phyloP scores from a whole-genome alignment of 2,797 vertebrate species.

The Strix occidentalis region DNA sequence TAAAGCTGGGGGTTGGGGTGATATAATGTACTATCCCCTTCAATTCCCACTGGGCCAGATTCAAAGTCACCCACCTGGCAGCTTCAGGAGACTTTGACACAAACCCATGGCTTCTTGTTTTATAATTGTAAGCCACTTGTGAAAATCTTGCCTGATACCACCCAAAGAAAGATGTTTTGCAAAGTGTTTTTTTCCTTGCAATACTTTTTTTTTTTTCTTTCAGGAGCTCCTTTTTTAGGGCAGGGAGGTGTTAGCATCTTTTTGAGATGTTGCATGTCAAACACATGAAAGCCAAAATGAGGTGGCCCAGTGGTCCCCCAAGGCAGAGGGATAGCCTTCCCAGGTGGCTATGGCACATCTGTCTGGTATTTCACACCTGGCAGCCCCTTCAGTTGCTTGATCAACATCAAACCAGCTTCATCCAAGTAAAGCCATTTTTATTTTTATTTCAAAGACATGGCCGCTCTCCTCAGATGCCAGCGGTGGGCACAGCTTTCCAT shows the following conservation, averaged over 20 bases:
- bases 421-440: not conserved
- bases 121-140: not conserved
- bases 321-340: not conserved
- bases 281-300: not conserved
- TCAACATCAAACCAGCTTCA: not conserved
- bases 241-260: not conserved
- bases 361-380: not conserved
- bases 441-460: not conserved
- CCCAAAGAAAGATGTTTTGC: not conserved
- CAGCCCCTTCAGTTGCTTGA: rapidly evolving
- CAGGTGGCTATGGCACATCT: not conserved
- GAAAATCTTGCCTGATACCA: not conserved
- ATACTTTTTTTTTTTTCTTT: no score
- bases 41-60: not conserved
- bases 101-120: not conserved
- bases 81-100: not conserved
- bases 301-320: not conserved
- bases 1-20: not conserved
- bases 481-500: not conserved
- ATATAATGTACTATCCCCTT: not conserved
- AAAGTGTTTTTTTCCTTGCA: not conserved
- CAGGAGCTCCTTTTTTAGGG: not conserved
- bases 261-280: not conserved
- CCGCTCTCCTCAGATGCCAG: rapidly evolving
- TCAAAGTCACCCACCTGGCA: not conserved